These are phyloP conservation scores for Cyclophora punctaria DNA, from an alignment of 2,888 invertebrate species.

Conservation along the genomic window DNA sequence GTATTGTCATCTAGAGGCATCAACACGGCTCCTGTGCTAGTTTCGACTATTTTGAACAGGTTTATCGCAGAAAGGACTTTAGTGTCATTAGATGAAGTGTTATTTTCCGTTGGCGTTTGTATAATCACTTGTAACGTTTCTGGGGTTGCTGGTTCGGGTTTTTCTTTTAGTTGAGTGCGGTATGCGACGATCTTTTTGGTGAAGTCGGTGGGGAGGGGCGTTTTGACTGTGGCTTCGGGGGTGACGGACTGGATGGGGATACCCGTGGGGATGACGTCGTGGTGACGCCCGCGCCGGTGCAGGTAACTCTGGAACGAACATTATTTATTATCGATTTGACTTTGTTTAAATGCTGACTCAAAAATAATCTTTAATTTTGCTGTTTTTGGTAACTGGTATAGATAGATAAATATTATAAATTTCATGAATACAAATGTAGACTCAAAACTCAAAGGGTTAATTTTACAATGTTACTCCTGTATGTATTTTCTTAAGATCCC, in stretches of 20 bases:
- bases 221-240: constrained; percentile 22
- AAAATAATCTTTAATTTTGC: too few relatives aligned
- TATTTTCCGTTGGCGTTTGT: background rate
- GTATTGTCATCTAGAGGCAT: constrained; percentile 32
- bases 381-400: too few relatives aligned
- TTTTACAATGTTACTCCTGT: too few relatives aligned
- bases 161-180: constrained; percentile 13
- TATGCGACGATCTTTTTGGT: constrained; percentile 25
- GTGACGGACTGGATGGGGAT: constrained; percentile 29
- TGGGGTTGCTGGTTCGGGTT: constrained; percentile 4
- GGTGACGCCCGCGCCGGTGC: constrained; percentile 16
- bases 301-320: constrained; percentile 16
- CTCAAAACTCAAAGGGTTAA: too few relatives aligned
- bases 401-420: too few relatives aligned
- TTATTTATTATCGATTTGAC: too few relatives aligned
- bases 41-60: constrained; percentile 35
- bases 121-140: constrained; percentile 20
- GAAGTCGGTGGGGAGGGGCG: constrained; percentile 43
- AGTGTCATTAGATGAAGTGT: too few relatives aligned
- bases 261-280: constrained; percentile 21
- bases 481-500: too few relatives aligned
- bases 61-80: constrained; percentile 11
- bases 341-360: too few relatives aligned
- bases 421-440: too few relatives aligned
- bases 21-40: constrained; percentile 32